These are phyloP conservation scores for Callyntrura sp. DNA, from an alignment of 2,888 invertebrate species.

Conservation along the genomic window DNA sequence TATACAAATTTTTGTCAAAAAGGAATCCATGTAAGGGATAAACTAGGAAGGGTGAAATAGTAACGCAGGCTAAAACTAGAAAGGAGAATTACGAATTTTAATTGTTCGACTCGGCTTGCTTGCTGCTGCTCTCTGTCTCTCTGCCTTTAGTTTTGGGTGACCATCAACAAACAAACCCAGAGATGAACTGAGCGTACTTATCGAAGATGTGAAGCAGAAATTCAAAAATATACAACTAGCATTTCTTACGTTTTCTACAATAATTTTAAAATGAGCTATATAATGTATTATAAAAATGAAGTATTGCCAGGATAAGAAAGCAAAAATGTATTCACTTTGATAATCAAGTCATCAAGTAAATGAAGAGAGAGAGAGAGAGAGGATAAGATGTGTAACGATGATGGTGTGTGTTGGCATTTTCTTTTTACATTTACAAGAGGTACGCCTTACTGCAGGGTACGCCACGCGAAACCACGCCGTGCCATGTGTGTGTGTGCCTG, in stretches of 20 bases:
- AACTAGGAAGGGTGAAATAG: neutral
- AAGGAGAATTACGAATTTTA: neutral
- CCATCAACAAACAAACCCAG: slow-evolving; percentile 76
- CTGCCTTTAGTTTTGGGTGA: slow-evolving; percentile 53
- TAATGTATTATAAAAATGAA: neutral
- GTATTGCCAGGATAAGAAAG: slow-evolving; percentile 46
- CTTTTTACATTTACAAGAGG: neutral
- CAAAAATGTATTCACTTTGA: neutral
- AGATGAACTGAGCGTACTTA: slow-evolving; percentile 68
- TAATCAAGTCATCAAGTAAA: slow-evolving; percentile 48
- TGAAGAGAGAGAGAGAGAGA: neutral
- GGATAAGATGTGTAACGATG: slow-evolving; percentile 10
- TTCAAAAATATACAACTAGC: slow-evolving; percentile 24
- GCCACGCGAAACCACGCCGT: neutral
- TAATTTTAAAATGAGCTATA: neutral
- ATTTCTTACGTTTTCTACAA: neutral
- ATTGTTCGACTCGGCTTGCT: slow-evolving; percentile 66
- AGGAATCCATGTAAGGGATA: neutral
- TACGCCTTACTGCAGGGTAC: slow-evolving; percentile 35
- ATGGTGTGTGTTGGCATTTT: neutral
- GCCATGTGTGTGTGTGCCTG: neutral
- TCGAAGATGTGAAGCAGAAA: slow-evolving; percentile 30
- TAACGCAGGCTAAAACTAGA: neutral
- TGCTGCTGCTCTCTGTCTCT: slow-evolving; percentile 55
- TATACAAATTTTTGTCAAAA: slow-evolving; percentile 1